Base-by-base conservation (phyloP, 2,888 invertebrate species). In the Cephalotes varians region DNA sequence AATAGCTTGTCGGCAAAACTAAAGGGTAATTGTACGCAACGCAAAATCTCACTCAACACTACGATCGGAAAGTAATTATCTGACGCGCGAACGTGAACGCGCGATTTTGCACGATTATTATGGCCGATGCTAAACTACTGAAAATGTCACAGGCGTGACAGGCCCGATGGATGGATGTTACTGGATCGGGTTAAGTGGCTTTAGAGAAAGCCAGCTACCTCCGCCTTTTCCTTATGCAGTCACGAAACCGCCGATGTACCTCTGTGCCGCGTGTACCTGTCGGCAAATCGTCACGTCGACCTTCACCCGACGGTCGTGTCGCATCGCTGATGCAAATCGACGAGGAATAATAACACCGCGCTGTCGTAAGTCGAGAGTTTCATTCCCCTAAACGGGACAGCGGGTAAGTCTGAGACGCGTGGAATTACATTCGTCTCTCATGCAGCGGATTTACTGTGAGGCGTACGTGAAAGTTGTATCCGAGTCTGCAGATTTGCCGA, bases 171-270 rank as follows among this genome's bases (percentile, higher is more conserved):
- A 93, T 93, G 91, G 93, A 94, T 94, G 93, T 94, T 92, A 94
- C 94, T 94, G 94, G 93, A 94, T 92, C 93, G 94, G 93, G 94
- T 94, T 93, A 94, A 94, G 93, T 93, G 93, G 93, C 92, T 92
- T 90, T 88, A 92, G 94, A 93, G 94, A 94, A 94, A 94, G 94
- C 93, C 87, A 87, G 86, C 86, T 89, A 89, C 88, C 87, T 88
- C 87, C 88, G 90, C 89, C 91, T 88, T 91, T 87, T 91, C 85
- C 88, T 86, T 85, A 86, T 86, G 85, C 89, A 91, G 87, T 90
- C 91, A 90, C 91, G 91, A 92, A 91, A 91, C 86, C 56, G 82
- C 64, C 79, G 72, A 82, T 60, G 37, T 34, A 54, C 31, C 37
- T 62, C 62, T 60, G 25, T 31, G 77, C 49, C 54, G 71, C 47